Conservation (phyloP, 2,113 vertebrate species). For the Oplegnathus fasciatus region DNA sequence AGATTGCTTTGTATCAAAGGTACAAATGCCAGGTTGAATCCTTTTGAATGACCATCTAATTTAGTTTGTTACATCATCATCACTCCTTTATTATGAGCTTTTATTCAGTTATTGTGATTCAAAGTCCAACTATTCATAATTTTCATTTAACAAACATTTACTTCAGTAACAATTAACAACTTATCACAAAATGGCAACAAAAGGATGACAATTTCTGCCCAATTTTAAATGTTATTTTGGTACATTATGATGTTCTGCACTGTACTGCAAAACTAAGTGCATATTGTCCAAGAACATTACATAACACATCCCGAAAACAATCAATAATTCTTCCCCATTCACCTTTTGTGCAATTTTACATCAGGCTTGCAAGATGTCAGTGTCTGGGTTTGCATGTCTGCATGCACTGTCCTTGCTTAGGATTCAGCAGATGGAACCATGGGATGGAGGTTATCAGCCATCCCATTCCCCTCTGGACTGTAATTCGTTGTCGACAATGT, state of each 20-base stretch:
- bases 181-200: neutral
- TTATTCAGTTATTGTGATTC: constrained; percentile 12
- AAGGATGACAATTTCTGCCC: neutral
- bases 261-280: neutral
- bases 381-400: constrained; percentile 71
- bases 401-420: constrained; percentile 83
- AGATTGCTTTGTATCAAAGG: constrained; percentile 59
- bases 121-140: neutral
- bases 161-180: neutral
- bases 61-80: constrained; percentile 33
- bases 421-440: constrained; percentile 87
- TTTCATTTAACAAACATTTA: neutral
- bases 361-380: constrained; percentile 60
- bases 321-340: constrained; percentile 14
- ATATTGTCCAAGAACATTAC: constrained; percentile 13
- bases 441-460: constrained; percentile 85
- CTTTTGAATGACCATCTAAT: constrained; percentile 45
- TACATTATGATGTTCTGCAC: neutral
- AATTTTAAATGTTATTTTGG: neutral
- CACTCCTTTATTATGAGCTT: constrained; percentile 21
- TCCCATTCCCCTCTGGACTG: constrained; percentile 85
- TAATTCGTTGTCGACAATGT: constrained; percentile 86
- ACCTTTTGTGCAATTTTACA: constrained; percentile 56
- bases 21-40: constrained; percentile 48
- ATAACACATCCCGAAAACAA: constrained; percentile 3